Conservation (phyloP, 2,797 vertebrate species). For the Anguilla pacifica region DNA sequence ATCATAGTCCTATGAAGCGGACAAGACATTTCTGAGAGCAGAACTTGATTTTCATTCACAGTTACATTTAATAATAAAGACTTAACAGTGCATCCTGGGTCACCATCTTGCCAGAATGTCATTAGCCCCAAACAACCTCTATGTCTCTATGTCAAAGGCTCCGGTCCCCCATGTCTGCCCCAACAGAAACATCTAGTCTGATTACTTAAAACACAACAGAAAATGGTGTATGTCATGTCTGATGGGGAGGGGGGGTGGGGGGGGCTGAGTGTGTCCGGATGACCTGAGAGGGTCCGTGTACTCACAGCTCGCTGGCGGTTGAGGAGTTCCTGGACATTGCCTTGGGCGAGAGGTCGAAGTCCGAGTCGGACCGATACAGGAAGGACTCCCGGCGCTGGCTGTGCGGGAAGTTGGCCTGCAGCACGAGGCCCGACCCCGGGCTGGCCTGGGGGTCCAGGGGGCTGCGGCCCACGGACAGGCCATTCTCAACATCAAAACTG, state of each 20-base stretch:
- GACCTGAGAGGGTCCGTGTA: slow-evolving; percentile 34
- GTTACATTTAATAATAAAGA: not conserved
- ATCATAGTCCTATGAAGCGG: not conserved
- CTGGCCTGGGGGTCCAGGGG: slow-evolving; percentile 79
- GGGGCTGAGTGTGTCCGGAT: not conserved
- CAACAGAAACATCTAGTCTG: not conserved
- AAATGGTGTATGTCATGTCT: not conserved
- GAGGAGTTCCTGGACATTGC: slow-evolving; percentile 87
- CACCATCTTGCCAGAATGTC: not conserved
- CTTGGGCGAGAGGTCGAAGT: slow-evolving; percentile 89
- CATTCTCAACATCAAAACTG: slow-evolving; percentile 94
- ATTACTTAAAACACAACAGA: not conserved
- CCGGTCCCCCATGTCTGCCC: not conserved
- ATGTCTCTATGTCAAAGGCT: not conserved
- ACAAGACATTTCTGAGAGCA: not conserved
- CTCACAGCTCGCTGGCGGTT: slow-evolving; percentile 88
- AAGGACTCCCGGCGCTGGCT: slow-evolving; percentile 90
- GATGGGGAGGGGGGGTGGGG: not conserved
- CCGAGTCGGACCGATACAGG: slow-evolving; percentile 91
- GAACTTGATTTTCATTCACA: not conserved
- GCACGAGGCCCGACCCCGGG: slow-evolving; percentile 76
- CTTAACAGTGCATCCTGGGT: not conserved
- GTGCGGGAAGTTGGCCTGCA: slow-evolving; percentile 80
- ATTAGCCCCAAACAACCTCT: not conserved
- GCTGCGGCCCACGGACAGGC: slow-evolving; percentile 72